Percentiles rank a stretch among this genome's conserved stretches.
Evolutionary conservation across 2,888 invertebrate genomes (phyloP).

Genomic region (Brachyptera putata): DNA sequence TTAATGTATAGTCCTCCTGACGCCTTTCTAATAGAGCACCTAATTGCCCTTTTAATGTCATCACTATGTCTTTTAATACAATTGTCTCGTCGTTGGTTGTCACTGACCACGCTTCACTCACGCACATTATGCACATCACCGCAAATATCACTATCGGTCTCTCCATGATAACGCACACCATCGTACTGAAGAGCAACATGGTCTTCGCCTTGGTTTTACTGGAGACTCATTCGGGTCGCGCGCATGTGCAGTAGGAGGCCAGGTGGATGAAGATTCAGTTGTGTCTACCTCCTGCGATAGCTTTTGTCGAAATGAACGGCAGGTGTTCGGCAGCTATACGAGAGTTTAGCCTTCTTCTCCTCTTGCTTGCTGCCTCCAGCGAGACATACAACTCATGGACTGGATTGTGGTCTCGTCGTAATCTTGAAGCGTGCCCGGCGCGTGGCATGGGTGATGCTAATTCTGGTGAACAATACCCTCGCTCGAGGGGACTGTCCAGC

Average conservation of each 20-base stretch:
- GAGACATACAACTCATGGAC: no score
- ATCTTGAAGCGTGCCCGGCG: conserved; percentile 26
- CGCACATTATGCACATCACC: conserved; percentile 12
- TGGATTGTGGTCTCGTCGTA: no score
- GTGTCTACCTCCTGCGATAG: conserved; percentile 13
- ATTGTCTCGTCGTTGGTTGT: conserved; percentile 34
- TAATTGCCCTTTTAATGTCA: conserved; percentile 52
- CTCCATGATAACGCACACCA: conserved; percentile 17
- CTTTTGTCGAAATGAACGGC: conserved; percentile 18
- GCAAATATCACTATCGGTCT: conserved; percentile 19
- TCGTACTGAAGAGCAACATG: conserved; percentile 18
- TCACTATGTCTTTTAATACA: conserved; percentile 47
- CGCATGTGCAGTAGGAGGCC: conserved; percentile 8
- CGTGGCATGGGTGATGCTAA: conserved; percentile 17
- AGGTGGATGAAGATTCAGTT: no score
- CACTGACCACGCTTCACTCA: conserved; percentile 5
- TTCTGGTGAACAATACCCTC: not conserved
- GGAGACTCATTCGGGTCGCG: conserved; percentile 4
- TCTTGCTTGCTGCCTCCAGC: no score
- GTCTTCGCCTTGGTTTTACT: conserved; percentile 8
- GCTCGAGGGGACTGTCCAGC: not conserved
- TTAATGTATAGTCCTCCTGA: conserved; percentile 51
- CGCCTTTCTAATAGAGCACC: conserved; percentile 50
- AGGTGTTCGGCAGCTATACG: conserved; percentile 15
- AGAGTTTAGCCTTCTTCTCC: not conserved